Conservation (phyloP, 2,113 vertebrate genomes). For the Hippocampus mohnikei region DNA sequence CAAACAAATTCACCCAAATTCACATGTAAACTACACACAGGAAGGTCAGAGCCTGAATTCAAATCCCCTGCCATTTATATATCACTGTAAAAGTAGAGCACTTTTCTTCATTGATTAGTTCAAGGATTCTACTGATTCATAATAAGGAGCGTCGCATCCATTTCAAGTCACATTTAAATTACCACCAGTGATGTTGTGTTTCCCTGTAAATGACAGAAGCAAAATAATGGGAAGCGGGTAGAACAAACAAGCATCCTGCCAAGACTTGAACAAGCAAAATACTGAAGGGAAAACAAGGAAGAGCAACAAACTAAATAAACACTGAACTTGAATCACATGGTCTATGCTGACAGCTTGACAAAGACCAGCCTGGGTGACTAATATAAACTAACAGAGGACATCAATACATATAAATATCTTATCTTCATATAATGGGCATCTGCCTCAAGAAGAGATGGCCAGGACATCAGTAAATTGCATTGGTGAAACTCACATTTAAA, state of each 20-base stretch:
- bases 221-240: background rate
- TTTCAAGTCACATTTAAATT: background rate
- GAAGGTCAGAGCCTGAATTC: no score
- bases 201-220: background rate
- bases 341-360: background rate
- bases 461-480: background rate
- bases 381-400: background rate
- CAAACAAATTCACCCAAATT: no score
- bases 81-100: background rate
- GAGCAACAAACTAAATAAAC: background rate
- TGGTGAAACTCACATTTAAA: background rate
- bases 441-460: background rate
- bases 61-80: background rate
- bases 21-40: no score
- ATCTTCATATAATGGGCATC: background rate
- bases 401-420: background rate
- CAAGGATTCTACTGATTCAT: background rate
- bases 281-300: background rate
- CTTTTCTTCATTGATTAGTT: background rate
- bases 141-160: background rate
- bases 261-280: no score
- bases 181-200: background rate
- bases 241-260: background rate
- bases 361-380: background rate
- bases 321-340: background rate